Evolutionary conservation across 1,140 invertebrate genomes (phyloP), one percentile per base, ranked within the genome.

Genomic region (Musca vetustissima): DNA sequence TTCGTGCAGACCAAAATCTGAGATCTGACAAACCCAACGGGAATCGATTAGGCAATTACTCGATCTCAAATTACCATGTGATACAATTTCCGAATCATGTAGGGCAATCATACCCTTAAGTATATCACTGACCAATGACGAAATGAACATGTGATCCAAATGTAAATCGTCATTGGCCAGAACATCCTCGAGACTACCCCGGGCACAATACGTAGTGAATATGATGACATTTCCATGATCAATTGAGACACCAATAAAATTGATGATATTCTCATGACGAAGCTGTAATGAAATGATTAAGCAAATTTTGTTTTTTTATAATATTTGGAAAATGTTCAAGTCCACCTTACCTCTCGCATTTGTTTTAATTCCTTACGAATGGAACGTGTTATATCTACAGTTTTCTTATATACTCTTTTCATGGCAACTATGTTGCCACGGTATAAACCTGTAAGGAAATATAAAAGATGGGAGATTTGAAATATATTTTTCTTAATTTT

Each of bases 141-240:
- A 87, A 72, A 95, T 90, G 82, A 97, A 97, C 70, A 94, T 94
- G 91, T 95, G 96, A 84, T 98, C 96, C 73, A 97, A 86, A 80
- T 95, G 93, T 77, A 97, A 92, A 80, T 96, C 93, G 75, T 95
- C 93, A 78, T 94, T 93, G 71, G 93, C 87, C 36, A 98, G 86
- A n/a, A 97, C 93, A 83, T 97, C 95, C 84, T 94, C 89, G 53
- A 96, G 84, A 24, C 92, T 94, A 52, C 94, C 93, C 67, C 94
- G 86, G 17, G 89, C 89, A 83, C 93, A 93, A 75, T 93, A 94
- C 0, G 89, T 87, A 2, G 89, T 91, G 4, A 94, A 85, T 57
- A 95, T 87, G 53, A 88, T 89, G 0, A 92, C 85, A 47, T 88
- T 87, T 0, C 88, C 88, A 52, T 88, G 87, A 70, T 95, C 93